These are phyloP conservation scores for Ophion ventricosus DNA, from an alignment of 2,888 invertebrate genomes.

Conservation along the genomic window DNA sequence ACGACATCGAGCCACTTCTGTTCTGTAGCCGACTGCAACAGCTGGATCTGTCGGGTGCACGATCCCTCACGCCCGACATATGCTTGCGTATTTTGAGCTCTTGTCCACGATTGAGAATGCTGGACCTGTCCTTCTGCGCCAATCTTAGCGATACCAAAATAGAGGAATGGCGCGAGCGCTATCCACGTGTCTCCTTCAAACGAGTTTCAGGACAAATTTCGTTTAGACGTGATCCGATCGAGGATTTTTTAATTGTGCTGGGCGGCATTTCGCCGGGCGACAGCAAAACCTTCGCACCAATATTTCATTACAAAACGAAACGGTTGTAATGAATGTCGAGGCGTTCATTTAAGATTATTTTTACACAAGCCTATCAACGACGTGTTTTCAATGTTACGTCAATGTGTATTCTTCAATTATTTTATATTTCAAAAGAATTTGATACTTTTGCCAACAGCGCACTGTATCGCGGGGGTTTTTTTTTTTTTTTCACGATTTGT, in stretches of 20 bases:
- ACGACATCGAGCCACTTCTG: conserved; percentile 89
- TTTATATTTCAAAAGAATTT: not conserved
- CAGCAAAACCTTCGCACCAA: no score
- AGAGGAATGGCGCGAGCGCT: conserved; percentile 86
- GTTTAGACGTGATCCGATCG: no score
- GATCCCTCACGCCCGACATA: conserved; percentile 90
- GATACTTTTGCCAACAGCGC: not conserved
- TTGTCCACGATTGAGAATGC: conserved; percentile 86
- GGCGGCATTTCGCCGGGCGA: not conserved
- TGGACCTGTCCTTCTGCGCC: conserved; percentile 96
- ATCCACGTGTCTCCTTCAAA: conserved; percentile 88
- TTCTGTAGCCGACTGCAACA: conserved; percentile 90
- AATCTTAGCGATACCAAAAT: conserved; percentile 89
- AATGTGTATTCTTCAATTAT: not conserved
- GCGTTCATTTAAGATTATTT: no score
- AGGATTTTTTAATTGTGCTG: no score
- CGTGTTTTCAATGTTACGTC: no score
- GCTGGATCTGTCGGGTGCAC: conserved; percentile 92
- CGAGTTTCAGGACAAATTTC: no score
- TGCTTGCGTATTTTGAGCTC: conserved; percentile 83
- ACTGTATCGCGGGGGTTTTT: not conserved
- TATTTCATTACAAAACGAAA: no score
- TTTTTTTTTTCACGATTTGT: not conserved
- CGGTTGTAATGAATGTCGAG: no score
- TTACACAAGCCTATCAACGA: no score